Percentiles rank a stretch among this genome's conserved stretches.
Conservation (phyloP, 2,113 vertebrate species). For the Semicossyphus pulcher region DNA sequence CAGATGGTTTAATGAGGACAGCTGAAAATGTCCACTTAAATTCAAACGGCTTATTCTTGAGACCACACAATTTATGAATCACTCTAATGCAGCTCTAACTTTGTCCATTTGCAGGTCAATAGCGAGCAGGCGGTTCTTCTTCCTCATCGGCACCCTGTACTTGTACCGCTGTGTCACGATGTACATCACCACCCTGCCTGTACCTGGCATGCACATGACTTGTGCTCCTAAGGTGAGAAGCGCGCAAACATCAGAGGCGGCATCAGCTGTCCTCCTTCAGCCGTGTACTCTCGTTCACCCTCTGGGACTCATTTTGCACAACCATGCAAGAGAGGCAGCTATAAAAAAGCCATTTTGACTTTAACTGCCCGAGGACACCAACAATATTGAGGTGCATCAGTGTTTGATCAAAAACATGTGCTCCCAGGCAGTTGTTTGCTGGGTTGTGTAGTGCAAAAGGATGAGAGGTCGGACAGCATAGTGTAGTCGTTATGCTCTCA, state of each 20-base stretch:
- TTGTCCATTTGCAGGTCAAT: conserved; percentile 88
- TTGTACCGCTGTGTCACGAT: conserved; percentile 97
- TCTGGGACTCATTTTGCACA: conserved; percentile 41
- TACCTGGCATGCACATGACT: conserved; percentile 96
- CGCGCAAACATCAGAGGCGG: conserved; percentile 17
- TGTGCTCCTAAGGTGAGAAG: conserved; percentile 93
- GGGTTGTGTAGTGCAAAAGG: not conserved
- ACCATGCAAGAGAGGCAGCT: conserved; percentile 15
- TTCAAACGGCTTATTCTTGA: not conserved
- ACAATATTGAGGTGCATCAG: conserved; percentile 46
- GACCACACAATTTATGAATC: not conserved
- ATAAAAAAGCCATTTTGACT: conserved; percentile 43
- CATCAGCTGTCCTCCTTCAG: conserved; percentile 20
- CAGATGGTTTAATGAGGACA: not conserved
- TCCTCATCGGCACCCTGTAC: conserved; percentile 95
- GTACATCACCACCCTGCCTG: conserved; percentile 96
- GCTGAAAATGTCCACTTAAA: not conserved
- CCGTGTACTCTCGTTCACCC: conserved; percentile 12
- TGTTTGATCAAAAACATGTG: conserved; percentile 48
- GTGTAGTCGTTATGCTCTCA: not conserved
- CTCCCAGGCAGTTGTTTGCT: conserved; percentile 27
- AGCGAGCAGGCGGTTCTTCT: conserved; percentile 93
- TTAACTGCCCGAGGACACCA: conserved; percentile 34
- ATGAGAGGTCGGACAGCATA: conserved; percentile 1
- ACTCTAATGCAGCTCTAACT: not conserved